Evolutionary conservation across 2,888 invertebrate species (phyloP).

Genomic region (Caenorhabditis panamensis): DNA sequence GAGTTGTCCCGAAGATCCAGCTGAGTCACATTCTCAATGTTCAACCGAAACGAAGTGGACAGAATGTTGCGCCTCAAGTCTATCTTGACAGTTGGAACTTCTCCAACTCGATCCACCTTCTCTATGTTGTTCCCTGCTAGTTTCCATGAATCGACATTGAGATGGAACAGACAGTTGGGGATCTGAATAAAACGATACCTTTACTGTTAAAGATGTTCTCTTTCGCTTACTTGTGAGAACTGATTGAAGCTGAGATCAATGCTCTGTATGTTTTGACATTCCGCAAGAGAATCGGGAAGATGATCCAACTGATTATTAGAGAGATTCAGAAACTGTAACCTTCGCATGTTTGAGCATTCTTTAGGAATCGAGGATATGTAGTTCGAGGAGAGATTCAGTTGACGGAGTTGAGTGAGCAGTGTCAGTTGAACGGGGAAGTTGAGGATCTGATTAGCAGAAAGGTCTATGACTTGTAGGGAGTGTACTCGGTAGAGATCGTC

Average conservation of each 20-base stretch:
- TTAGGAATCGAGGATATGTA: constrained; percentile 77
- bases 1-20: constrained; percentile 82
- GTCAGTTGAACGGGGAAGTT: constrained; percentile 82
- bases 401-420: constrained; percentile 65
- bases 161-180: constrained; percentile 25
- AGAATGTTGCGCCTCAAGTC: constrained; percentile 64
- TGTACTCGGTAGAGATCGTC: constrained; percentile 82
- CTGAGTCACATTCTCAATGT: constrained; percentile 73
- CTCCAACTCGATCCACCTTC: constrained; percentile 39
- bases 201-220: no score
- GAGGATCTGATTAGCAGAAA: constrained; percentile 82
- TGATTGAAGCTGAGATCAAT: constrained; percentile 76
- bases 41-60: constrained; percentile 58
- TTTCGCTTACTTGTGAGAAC: constrained; percentile 64
- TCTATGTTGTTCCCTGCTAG: constrained; percentile 67
- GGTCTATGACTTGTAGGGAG: constrained; percentile 82
- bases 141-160: constrained; percentile 39
- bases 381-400: constrained; percentile 72
- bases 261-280: constrained; percentile 58
- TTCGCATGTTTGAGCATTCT: constrained; percentile 77
- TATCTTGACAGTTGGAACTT: constrained; percentile 17
- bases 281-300: constrained; percentile 69
- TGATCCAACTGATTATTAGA: constrained; percentile 73
- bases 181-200: no score
- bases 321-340: constrained; percentile 66